Evolutionary conservation across 2,888 invertebrate species (phyloP).

Genomic region (Noctuana brunneofusca): DNA sequence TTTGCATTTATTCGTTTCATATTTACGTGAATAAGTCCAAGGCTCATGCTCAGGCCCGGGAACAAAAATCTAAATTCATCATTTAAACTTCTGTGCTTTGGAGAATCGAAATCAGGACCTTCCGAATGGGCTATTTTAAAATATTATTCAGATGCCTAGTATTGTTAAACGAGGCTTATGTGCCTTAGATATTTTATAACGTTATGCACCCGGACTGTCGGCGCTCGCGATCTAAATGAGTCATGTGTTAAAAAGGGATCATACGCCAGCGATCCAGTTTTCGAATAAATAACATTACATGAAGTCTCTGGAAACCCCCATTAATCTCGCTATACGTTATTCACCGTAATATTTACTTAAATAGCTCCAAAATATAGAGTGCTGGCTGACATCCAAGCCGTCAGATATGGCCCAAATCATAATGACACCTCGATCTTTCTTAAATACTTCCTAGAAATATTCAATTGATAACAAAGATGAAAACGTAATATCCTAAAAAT

Average conservation of each 20-base stretch:
- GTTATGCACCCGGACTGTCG: not conserved
- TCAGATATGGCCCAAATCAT: not conserved
- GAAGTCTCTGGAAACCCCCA: slow-evolving; percentile 1
- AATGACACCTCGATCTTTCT: slow-evolving; percentile 4
- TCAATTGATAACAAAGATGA: not conserved
- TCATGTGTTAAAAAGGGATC: slow-evolving; percentile 12
- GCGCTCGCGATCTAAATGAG: slow-evolving; percentile 6
- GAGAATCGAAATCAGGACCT: too few relatives aligned
- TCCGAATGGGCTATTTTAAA: too few relatives aligned
- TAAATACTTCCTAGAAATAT: not conserved
- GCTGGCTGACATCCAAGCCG: slow-evolving; percentile 12
- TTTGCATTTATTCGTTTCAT: too few relatives aligned
- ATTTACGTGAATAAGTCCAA: too few relatives aligned
- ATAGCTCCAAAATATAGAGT: slow-evolving; percentile 10
- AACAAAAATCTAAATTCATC: too few relatives aligned
- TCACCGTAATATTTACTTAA: slow-evolving; percentile 16
- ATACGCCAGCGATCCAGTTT: slow-evolving; percentile 7
- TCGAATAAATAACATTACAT: not conserved
- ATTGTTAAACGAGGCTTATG: not conserved
- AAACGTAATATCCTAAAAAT: too few relatives aligned
- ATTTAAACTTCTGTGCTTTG: too few relatives aligned
- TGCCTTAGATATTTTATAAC: not conserved
- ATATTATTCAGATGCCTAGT: not conserved
- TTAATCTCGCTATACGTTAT: slow-evolving; percentile 11
- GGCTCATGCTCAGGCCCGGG: too few relatives aligned